Conservation (phyloP, 2,888 invertebrate genomes). For the Tenthredo distinguenda region DNA sequence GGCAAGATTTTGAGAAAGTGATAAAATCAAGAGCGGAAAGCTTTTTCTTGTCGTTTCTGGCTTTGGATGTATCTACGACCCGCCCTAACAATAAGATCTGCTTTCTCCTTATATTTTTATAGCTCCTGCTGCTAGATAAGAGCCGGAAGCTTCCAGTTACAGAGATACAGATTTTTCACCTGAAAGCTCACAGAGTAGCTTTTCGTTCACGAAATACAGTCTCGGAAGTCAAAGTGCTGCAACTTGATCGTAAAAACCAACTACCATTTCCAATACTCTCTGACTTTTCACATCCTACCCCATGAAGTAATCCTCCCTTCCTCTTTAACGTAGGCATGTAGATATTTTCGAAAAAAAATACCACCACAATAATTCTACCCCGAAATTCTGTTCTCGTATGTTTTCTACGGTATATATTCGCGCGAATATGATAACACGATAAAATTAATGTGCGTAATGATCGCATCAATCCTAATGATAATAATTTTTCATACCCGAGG, state of each 20-base stretch:
- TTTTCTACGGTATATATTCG: background rate
- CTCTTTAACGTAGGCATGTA: background rate
- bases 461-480: background rate
- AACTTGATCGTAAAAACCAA: background rate
- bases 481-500: background rate
- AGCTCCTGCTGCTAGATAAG: background rate
- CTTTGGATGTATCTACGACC: slow-evolving; percentile 29
- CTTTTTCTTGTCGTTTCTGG: slow-evolving; percentile 40
- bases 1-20: background rate
- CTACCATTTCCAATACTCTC: background rate
- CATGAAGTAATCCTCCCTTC: background rate
- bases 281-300: background rate
- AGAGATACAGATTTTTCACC: background rate
- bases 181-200: background rate
- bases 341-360: background rate
- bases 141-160: background rate
- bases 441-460: background rate
- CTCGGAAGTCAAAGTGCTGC: background rate
- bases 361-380: background rate
- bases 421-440: background rate
- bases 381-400: background rate
- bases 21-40: slow-evolving; percentile 48
- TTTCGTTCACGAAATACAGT: background rate
- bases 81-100: slow-evolving; percentile 25
- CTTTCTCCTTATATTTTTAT: slow-evolving; percentile 43